Percentiles rank a stretch among this genome's conserved stretches.
Conservation (phyloP, 64 coral and sea anemone genomes). For the Cladopsammia gracilis region DNA sequence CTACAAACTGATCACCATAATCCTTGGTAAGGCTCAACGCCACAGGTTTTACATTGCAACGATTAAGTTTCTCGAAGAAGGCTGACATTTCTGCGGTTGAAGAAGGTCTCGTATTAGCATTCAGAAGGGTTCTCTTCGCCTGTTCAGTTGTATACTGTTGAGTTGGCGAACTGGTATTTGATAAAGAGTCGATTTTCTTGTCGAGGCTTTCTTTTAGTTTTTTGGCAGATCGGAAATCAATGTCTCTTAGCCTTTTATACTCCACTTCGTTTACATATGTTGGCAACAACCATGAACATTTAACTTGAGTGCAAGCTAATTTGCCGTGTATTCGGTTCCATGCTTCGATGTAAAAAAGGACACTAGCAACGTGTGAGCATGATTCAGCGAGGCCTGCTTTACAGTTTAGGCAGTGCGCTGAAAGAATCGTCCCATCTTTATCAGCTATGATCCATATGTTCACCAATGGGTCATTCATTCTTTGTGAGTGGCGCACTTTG, state of each 20-base stretch:
- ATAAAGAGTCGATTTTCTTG: conserved; percentile 32
- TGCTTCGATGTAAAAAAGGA: conserved; percentile 40
- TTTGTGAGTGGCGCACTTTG: neutral
- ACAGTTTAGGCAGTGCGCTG: conserved; percentile 45
- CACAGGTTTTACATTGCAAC: conserved; percentile 7
- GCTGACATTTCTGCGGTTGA: conserved; percentile 30
- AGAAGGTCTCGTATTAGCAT: neutral
- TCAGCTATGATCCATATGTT: conserved; percentile 10
- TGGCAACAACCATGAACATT: conserved; percentile 47
- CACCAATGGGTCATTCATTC: conserved; percentile 28
- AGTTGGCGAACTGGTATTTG: neutral
- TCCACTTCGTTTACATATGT: conserved; percentile 28
- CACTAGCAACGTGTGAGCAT: conserved; percentile 45
- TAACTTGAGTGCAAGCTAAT: conserved; percentile 42
- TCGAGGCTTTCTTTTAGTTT: conserved; percentile 62
- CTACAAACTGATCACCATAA: conserved; percentile 57
- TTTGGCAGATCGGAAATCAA: conserved; percentile 57
- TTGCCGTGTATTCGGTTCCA: conserved; percentile 44
- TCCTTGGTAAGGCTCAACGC: neutral
- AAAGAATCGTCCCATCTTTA: conserved; percentile 37
- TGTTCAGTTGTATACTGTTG: neutral
- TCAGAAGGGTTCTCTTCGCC: conserved; percentile 1
- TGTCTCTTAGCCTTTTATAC: conserved; percentile 4
- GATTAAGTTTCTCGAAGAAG: conserved; percentile 39
- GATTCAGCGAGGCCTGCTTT: conserved; percentile 40